These are phyloP conservation scores for Ephydatia muelleri DNA, from an alignment of 37 sponge, comb jelly and placozoan species.

Conservation along the genomic window DNA sequence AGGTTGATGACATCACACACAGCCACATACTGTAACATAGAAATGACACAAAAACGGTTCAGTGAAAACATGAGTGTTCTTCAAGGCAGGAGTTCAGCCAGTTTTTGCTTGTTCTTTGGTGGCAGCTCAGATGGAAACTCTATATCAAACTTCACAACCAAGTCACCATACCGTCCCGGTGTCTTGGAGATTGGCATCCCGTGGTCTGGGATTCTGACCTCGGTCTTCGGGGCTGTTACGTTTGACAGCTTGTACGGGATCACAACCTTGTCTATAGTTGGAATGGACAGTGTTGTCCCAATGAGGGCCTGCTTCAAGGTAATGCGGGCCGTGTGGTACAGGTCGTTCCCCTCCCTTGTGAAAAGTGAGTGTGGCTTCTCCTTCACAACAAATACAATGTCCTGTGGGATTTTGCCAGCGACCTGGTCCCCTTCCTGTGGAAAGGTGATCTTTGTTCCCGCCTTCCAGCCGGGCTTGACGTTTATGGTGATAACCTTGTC, in stretches of 20 bases:
- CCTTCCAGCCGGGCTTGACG: constrained; percentile 99
- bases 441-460: constrained; percentile 95
- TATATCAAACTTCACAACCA: constrained; percentile 86
- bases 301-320: constrained; percentile 76
- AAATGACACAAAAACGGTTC: background rate
- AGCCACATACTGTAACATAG: background rate
- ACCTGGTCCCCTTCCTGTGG: constrained; percentile 87
- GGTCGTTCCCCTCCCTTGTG: constrained; percentile 84
- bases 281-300: constrained; percentile 29
- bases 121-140: constrained; percentile 68
- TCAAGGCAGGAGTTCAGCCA: background rate
- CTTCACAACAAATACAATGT: constrained; percentile 82
- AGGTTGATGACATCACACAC: background rate
- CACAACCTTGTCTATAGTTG: constrained; percentile 41
- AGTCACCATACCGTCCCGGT: constrained; percentile 77
- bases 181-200: constrained; percentile 93
- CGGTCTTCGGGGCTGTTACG: constrained; percentile 59
- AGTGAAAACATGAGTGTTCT: background rate
- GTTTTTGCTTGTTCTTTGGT: constrained; percentile 15
- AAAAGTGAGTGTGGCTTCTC: constrained; percentile 81
- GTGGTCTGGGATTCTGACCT: constrained; percentile 43
- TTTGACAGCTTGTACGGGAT: constrained; percentile 17
- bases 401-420: constrained; percentile 81
- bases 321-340: constrained; percentile 54
- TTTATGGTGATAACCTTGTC: constrained; percentile 79